These are phyloP conservation scores for Quiscalus mexicanus DNA, from an alignment of 2,113 vertebrate species.

Conservation along the genomic window DNA sequence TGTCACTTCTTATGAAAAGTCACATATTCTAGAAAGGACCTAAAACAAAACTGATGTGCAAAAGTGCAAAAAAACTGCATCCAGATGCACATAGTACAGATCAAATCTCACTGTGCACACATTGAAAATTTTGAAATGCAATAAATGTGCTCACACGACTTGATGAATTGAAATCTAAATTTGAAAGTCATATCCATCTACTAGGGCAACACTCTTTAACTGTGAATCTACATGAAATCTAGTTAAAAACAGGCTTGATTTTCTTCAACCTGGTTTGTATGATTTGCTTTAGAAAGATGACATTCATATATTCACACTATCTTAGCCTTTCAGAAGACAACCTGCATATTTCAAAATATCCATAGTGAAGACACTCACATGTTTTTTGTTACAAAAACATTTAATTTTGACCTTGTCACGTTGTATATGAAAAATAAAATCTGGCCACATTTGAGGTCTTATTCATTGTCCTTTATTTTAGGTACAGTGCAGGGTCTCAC, in stretches of 20 bases:
- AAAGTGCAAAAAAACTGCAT: not conserved
- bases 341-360: not conserved
- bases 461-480: not conserved
- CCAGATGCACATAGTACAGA: accelerated
- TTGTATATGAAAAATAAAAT: not conserved
- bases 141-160: not conserved
- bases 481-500: not conserved
- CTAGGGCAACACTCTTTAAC: not conserved
- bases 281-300: not conserved
- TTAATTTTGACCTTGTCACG: not conserved
- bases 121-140: not conserved
- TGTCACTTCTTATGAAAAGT: not conserved
- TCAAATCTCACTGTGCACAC: not conserved
- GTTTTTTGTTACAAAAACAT: not conserved
- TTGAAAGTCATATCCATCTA: not conserved
- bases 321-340: not conserved
- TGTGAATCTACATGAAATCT: not conserved
- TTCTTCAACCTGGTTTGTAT: not conserved
- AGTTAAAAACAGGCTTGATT: not conserved
- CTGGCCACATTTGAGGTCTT: not conserved
- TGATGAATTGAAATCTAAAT: not conserved
- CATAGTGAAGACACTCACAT: not conserved
- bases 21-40: not conserved
- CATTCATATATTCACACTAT: not conserved
- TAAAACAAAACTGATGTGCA: not conserved